Conservation (phyloP, 1,140 invertebrate genomes). For the Drosophila sp. region DNA sequence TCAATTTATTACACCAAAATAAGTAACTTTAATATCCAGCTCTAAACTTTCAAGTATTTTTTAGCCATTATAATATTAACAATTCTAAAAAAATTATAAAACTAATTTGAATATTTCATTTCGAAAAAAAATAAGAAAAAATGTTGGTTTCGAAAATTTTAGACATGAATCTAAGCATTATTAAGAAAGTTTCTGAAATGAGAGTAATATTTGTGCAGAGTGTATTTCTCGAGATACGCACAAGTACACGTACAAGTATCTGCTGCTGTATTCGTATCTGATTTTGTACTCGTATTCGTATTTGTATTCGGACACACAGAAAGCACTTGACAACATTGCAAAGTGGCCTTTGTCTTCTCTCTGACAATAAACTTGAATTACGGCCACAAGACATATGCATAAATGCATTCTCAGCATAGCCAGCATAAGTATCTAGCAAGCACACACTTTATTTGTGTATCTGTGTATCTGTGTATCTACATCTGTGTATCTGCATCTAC, state of each 20-base stretch:
- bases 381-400: constrained; percentile 50
- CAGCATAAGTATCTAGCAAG: constrained; percentile 12
- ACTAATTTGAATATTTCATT: too few species aligned
- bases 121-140: too few species aligned
- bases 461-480: not conserved
- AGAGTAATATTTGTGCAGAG: too few species aligned
- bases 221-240: constrained; percentile 1
- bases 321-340: constrained; percentile 29
- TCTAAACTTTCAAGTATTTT: too few species aligned
- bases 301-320: not conserved
- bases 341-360: constrained; percentile 54
- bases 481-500: constrained; percentile 12
- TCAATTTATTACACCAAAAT: not conserved
- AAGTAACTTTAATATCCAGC: too few species aligned
- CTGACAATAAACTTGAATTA: constrained; percentile 78
- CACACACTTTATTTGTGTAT: not conserved
- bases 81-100: too few species aligned
- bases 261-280: constrained; percentile 12
- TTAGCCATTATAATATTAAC: too few species aligned
- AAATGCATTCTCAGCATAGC: constrained; percentile 23
- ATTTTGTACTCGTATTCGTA: not conserved
- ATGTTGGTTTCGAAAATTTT: too few species aligned
- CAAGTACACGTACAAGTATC: too few species aligned
- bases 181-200: too few species aligned
- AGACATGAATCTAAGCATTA: too few species aligned